A percentile compares a stretch with the other conserved stretches of the same genome.
phyloP scores from a whole-genome alignment of 2,888 invertebrate genomes.

The Listrodromus nycthemerus region DNA sequence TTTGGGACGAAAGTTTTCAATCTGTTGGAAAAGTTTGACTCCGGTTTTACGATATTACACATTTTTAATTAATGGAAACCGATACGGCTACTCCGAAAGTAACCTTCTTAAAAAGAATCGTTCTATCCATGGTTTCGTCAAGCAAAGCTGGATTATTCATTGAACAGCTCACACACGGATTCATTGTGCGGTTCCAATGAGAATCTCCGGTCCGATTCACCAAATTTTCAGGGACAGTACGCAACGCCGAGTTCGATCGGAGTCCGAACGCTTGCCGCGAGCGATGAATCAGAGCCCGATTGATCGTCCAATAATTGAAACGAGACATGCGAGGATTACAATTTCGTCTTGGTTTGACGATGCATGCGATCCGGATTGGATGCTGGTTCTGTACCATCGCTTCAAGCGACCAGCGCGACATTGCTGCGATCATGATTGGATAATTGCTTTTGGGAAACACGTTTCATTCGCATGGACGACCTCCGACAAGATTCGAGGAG shows the following conservation, averaged over 20 bases:
- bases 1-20: too few relatives aligned
- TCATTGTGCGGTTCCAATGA: neutral
- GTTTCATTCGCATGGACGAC: constrained; percentile 31
- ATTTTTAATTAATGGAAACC: too few relatives aligned
- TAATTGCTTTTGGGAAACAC: constrained; percentile 60
- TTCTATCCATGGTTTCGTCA: too few relatives aligned
- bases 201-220: neutral
- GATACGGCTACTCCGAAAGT: too few relatives aligned
- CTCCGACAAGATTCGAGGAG: constrained; percentile 41
- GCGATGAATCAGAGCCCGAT: constrained; percentile 73
- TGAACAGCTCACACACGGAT: too few relatives aligned
- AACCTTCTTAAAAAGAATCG: too few relatives aligned
- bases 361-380: constrained; percentile 44
- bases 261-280: constrained; percentile 25
- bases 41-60: too few relatives aligned
- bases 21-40: too few relatives aligned
- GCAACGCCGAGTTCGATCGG: constrained; percentile 16
- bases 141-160: too few relatives aligned
- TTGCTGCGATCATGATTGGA: constrained; percentile 61
- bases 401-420: constrained; percentile 26
- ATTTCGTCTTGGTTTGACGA: constrained; percentile 60
- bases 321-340: constrained; percentile 62
- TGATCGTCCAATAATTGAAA: constrained; percentile 77
- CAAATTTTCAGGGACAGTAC: neutral
- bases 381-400: constrained; percentile 17